Base-by-base conservation (phyloP, 2,113 vertebrate genomes). In the Galemys pyrenaicus region DNA sequence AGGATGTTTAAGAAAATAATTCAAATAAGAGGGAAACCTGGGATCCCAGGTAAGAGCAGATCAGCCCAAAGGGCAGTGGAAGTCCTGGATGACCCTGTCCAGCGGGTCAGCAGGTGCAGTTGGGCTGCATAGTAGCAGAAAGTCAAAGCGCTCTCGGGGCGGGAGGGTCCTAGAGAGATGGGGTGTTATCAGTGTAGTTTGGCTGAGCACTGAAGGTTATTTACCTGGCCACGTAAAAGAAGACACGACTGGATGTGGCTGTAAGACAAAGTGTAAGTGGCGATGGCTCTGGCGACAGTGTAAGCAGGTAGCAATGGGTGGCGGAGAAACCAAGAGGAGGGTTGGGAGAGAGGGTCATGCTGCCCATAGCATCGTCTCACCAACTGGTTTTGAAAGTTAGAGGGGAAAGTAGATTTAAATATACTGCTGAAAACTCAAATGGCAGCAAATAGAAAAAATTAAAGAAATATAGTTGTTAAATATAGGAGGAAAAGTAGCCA, bases 1-100 rank as follows among this genome's bases (percentile, higher is more conserved):
- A 56, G 58, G n/a, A 20, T 54, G 54, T 77, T 89, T 77, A 75
- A 90, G 49, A 82, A 87, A 81, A 35, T 86, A 70, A 77, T 37
- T 75, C 74, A 46, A 54, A 11, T 51, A 85, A 67, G 39, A 39
- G 37, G n/a, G 71, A 24, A 75, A 82, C 9, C 13, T 74, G 51
- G 30, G 77, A 24, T 71, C 71, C 37, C 28, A 41, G 49, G 51
- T 86, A 15, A 71, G 35, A 86, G 37, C 32, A 74, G 24, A 49
- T 73, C 20, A 74, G 41, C 11, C 39, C 80, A 64, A 28, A 65
- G 22, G 58, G 70, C 32, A 7, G 10, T 46, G 60, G 73, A 39
- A 26, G 39, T 32, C 51, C 73, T 46, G 56, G 28, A 32, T 35
- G n/a, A 13, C 7, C 46, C 35, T 1, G 5, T 16, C 20, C 1